These are phyloP conservation scores for Tortricodes alternella DNA, from an alignment of 2,888 invertebrate genomes.

Conservation along the genomic window DNA sequence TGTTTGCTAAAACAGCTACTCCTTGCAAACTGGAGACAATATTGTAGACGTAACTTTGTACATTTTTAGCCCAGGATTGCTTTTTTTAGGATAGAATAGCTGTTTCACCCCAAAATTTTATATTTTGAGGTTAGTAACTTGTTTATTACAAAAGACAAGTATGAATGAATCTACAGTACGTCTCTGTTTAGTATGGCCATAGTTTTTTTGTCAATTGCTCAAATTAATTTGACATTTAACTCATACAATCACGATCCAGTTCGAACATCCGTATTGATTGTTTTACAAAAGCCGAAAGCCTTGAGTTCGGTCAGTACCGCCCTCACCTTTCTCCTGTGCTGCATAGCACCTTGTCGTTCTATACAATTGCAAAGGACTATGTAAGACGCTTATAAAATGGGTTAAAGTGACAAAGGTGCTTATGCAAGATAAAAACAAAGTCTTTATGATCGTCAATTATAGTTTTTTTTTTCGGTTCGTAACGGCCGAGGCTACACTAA, in stretches of 20 bases:
- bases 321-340: slow-evolving; percentile 45
- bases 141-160: too few relatives aligned
- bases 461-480: neutral
- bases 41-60: too few relatives aligned
- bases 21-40: too few relatives aligned
- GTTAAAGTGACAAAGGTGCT: neutral
- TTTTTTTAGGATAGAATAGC: too few relatives aligned
- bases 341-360: neutral
- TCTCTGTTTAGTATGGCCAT: neutral
- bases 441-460: neutral
- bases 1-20: too few relatives aligned
- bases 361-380: neutral
- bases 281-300: slow-evolving; percentile 54
- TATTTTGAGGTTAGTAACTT: too few relatives aligned
- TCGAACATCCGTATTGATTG: slow-evolving; percentile 45
- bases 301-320: slow-evolving; percentile 60
- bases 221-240: neutral
- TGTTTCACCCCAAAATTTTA: too few relatives aligned
- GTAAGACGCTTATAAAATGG: neutral
- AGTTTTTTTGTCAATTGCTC: neutral
- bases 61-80: too few relatives aligned
- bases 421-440: slow-evolving; percentile 1
- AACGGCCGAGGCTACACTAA: too few relatives aligned
- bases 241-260: slow-evolving; percentile 30
- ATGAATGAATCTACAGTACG: too few relatives aligned